Base-by-base conservation (phyloP, 1,140 invertebrate genomes). In the Heliothis subflexa region DNA sequence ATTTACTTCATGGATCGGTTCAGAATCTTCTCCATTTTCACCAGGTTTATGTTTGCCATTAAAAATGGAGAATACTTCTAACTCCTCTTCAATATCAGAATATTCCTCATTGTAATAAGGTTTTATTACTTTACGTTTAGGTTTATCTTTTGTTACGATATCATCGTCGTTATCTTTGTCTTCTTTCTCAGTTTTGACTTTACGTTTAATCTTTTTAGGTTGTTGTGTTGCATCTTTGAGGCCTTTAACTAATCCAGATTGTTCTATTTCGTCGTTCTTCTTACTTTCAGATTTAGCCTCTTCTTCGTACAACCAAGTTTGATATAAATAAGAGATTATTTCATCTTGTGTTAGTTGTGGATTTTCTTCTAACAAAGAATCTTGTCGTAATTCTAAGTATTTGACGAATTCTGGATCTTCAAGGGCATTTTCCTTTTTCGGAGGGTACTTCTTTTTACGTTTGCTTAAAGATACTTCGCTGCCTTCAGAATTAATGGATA, bases 281-380 rank as follows among this genome's bases (percentile, higher is more conserved):
- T 88, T 89, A 14, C 78, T 75, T 47, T 93, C 93, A 0, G 84
- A 83, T 83, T 93, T 94, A 33, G 83, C 59, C 57, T 62, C 86
- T 81, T 95, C 95, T 91, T 95, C 87, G 78, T 94, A 95, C 33
- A 94, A 79, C 95, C 95, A 96, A 28, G 94, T 95, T 80, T 95
- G 95, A 16, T 93, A 94, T 47, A 96, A 88, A 88, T 96, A 96
- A 64, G 85, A 87, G n/a, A 89, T 89, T 14, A 96, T 95, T 76
- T 96, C 95, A 0, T 92, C 87, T 79, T 95, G 91, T 0, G 91
- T 89, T 5, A 95, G 86, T 73, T 95, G 90, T 13, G 95, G 95
- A 86, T 95, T 87, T 83, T 95, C 91, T 55, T 95, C 95, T 61
- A 94, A 89, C 5, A 95, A 73, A 7, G 87, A 81, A 84, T 96